phyloP scores from a whole-genome alignment of 2,797 vertebrate species.

The Sciurus carolinensis region DNA sequence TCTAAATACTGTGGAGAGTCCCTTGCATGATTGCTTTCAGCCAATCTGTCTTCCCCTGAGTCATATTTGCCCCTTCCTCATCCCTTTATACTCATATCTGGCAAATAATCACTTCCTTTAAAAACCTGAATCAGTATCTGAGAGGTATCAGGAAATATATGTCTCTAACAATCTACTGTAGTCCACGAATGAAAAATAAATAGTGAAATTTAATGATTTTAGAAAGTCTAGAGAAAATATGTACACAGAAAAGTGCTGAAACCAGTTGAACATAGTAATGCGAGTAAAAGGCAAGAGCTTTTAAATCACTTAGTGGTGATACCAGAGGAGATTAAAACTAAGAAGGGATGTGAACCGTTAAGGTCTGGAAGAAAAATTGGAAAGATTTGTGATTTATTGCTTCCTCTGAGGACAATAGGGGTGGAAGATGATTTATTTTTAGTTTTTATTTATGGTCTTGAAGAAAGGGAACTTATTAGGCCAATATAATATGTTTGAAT shows the following conservation, averaged over 20 bases:
- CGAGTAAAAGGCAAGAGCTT: neutral
- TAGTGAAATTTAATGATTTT: constrained; percentile 6
- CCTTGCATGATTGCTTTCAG: neutral
- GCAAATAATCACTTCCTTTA: neutral
- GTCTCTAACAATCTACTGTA: neutral
- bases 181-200: constrained; percentile 21
- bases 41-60: neutral
- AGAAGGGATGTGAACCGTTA: neutral
- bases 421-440: neutral
- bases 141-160: neutral
- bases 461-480: neutral
- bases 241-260: neutral
- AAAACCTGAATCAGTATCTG: neutral
- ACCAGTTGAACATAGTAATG: neutral
- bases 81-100: rapidly evolving
- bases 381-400: neutral
- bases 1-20: neutral
- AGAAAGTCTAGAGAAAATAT: neutral
- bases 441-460: neutral
- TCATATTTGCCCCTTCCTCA: neutral
- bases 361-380: neutral
- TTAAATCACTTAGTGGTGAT: neutral
- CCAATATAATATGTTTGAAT: neutral
- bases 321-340: neutral
- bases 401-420: neutral